A percentile compares a stretch with the other conserved stretches of the same genome.
Conservation (phyloP, 2,797 vertebrate species). For the Borostomias antarcticus region DNA sequence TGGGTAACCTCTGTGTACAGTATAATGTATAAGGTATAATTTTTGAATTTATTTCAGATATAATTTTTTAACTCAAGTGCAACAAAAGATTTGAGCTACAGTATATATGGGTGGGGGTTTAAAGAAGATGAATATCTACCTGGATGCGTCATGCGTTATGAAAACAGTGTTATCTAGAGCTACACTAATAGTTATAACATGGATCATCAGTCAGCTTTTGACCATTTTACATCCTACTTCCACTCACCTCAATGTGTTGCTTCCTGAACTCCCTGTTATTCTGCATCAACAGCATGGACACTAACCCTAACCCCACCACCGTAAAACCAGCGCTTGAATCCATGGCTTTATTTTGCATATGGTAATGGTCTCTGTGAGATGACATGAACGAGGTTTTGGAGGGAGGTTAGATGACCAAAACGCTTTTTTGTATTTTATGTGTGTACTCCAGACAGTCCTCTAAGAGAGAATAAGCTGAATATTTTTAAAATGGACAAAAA, state of each 20-base stretch:
- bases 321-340: constrained; percentile 63
- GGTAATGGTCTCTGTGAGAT: constrained; percentile 84
- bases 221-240: constrained; percentile 43
- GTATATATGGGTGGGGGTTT: constrained; percentile 61
- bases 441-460: constrained; percentile 65
- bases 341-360: constrained; percentile 79
- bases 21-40: constrained; percentile 76
- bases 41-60: constrained; percentile 84
- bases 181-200: constrained; percentile 57
- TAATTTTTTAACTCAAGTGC: constrained; percentile 84
- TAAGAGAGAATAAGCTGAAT: constrained; percentile 76
- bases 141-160: constrained; percentile 76
- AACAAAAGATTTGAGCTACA: constrained; percentile 77
- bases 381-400: constrained; percentile 68
- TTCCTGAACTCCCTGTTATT: constrained; percentile 44
- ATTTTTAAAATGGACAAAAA: constrained; percentile 76
- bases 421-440: constrained; percentile 51
- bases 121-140: constrained; percentile 69
- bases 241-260: constrained; percentile 47
- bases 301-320: constrained; percentile 31
- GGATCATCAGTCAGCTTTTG: constrained; percentile 36
- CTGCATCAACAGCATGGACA: constrained; percentile 47
- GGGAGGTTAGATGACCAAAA: constrained; percentile 76
- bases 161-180: constrained; percentile 77
- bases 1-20: constrained; percentile 85